Evolutionary conservation across 2,888 invertebrate species (phyloP).

Genomic region (Stenodera caucasica): DNA sequence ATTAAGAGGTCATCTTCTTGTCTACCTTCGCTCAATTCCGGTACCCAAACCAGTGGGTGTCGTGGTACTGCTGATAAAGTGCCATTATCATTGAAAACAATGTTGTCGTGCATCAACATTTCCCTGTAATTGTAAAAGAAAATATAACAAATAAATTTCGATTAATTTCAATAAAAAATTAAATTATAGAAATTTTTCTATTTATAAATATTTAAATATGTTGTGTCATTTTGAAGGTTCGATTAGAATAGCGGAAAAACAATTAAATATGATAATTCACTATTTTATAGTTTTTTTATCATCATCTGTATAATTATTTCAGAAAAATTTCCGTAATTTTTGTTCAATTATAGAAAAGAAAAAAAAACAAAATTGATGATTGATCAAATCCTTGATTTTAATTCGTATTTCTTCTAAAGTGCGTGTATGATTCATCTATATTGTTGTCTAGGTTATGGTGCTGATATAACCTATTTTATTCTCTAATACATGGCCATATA

Average conservation of each 20-base stretch:
- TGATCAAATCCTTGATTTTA: background rate
- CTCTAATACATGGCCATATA: background rate
- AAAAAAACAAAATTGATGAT: background rate
- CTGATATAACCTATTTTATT: background rate
- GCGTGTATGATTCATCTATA: background rate
- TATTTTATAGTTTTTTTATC: too few relatives aligned
- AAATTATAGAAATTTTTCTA: too few relatives aligned
- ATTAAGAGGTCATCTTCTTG: conserved; percentile 73
- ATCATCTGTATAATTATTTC: too few relatives aligned
- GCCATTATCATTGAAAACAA: conserved; percentile 73
- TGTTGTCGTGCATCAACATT: conserved; percentile 67
- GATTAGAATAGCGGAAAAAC: background rate
- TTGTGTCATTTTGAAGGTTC: background rate
- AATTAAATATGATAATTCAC: background rate
- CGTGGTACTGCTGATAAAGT: conserved; percentile 70
- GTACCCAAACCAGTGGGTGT: conserved; percentile 77
- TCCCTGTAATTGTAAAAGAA: conserved; percentile 61
- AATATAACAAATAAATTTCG: too few relatives aligned
- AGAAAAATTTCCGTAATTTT: too few relatives aligned
- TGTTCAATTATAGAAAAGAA: too few relatives aligned
- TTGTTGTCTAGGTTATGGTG: background rate
- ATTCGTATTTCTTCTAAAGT: background rate
- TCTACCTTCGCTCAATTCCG: conserved; percentile 73
- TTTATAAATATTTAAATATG: too few relatives aligned
- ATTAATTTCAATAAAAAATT: too few relatives aligned